Conservation (phyloP, 1,140 invertebrate genomes). For the Drosophila truncata region DNA sequence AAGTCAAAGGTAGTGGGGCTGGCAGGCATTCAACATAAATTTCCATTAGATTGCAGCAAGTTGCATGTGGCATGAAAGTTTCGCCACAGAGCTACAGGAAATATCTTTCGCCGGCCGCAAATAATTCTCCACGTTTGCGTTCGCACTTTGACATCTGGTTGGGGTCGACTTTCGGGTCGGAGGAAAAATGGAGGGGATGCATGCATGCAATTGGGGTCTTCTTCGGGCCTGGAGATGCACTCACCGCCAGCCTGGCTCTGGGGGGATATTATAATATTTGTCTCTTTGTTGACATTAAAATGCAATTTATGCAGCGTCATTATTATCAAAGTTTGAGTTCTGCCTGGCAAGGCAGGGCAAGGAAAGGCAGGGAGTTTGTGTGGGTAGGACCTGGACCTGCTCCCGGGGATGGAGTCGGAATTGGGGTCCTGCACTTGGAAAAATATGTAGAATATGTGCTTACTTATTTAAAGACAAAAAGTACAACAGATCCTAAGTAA, state of each 20-base stretch:
- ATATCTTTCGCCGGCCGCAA: constrained; percentile 81
- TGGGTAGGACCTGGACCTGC: constrained; percentile 21
- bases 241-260: constrained; percentile 20
- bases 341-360: constrained; percentile 20
- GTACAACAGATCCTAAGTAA: no score
- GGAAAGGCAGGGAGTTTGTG: constrained; percentile 13
- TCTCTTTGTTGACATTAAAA: constrained; percentile 83
- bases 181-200: neutral
- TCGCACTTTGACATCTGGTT: constrained; percentile 80
- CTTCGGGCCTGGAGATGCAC: constrained; percentile 34
- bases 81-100: constrained; percentile 71
- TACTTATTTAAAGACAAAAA: no score
- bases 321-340: constrained; percentile 67
- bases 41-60: constrained; percentile 81
- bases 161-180: constrained; percentile 31
- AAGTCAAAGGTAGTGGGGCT: constrained; percentile 5
- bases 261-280: constrained; percentile 78
- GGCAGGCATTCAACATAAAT: constrained; percentile 82
- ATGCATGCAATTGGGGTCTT: constrained; percentile 32
- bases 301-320: constrained; percentile 82
- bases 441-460: neutral
- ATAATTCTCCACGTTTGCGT: constrained; percentile 81
- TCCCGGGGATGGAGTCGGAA: constrained; percentile 14
- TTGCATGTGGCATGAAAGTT: constrained; percentile 80
- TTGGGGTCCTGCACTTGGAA: constrained; percentile 27